phyloP scores from a whole-genome alignment of 2,113 vertebrate genomes.

The Dromaius novaehollandiae region DNA sequence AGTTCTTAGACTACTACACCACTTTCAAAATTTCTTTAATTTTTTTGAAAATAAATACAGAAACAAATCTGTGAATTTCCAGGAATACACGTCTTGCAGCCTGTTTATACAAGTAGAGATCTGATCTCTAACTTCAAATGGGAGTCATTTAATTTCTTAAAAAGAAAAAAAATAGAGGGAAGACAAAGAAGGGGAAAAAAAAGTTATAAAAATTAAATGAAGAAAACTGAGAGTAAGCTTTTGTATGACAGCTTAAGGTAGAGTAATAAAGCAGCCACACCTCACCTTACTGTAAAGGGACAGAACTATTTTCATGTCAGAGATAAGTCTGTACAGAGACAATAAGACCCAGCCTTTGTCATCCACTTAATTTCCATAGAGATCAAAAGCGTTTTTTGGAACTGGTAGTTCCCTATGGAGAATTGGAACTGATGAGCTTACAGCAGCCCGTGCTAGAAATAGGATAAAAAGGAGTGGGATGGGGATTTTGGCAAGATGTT shows the following conservation, averaged over 20 bases:
- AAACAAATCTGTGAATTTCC: not conserved
- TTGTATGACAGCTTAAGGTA: not conserved
- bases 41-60: not conserved
- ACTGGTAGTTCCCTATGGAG: not conserved
- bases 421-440: not conserved
- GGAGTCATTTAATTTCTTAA: not conserved
- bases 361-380: not conserved
- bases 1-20: not conserved
- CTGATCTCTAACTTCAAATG: not conserved
- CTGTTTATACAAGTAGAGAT: not conserved
- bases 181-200: rapidly evolving
- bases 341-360: not conserved
- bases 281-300: not conserved
- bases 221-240: not conserved
- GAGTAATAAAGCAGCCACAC: not conserved
- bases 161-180: not conserved
- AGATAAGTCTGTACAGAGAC: not conserved
- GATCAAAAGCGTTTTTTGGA: not conserved
- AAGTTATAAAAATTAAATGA: not conserved
- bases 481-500: not conserved
- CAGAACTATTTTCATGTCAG: not conserved
- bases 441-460: not conserved
- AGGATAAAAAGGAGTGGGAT: not conserved
- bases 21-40: not conserved
- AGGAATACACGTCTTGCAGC: not conserved